phyloP scores from a whole-genome alignment of 2,113 vertebrate genomes.

The Chaenogobius annularis region DNA sequence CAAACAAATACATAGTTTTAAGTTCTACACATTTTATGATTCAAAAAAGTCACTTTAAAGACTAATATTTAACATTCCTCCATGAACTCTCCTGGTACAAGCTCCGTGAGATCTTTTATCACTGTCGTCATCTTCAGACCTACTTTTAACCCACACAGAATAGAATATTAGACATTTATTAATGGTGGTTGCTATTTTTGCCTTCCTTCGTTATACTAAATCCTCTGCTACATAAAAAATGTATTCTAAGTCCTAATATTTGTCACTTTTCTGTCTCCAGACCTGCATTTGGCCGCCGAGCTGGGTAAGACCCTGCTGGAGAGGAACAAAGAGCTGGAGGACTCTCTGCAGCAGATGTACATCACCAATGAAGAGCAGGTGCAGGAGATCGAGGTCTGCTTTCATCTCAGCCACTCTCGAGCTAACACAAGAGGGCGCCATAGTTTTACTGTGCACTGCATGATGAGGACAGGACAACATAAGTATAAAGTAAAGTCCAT shows the following conservation, averaged over 20 bases:
- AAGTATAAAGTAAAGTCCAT: too few relatives aligned
- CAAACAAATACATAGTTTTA: too few relatives aligned
- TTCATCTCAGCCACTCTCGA: too few relatives aligned
- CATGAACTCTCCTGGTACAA: neutral
- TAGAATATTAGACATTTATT: constrained; percentile 37
- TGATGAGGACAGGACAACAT: too few relatives aligned
- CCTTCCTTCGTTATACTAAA: neutral
- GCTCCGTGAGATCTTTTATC: constrained; percentile 16
- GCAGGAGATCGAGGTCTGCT: constrained; percentile 98
- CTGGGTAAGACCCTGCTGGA: constrained; percentile 96
- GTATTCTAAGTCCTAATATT: neutral
- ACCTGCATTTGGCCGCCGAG: constrained; percentile 91
- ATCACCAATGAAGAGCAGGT: constrained; percentile 95
- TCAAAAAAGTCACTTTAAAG: too few relatives aligned
- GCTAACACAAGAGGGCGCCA: too few relatives aligned
- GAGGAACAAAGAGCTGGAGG: constrained; percentile 96
- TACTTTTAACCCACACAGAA: constrained; percentile 41
- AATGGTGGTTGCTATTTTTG: constrained; percentile 21
- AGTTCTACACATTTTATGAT: too few relatives aligned
- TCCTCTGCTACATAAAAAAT: neutral
- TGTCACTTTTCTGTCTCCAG: constrained; percentile 52
- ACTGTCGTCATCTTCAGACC: constrained; percentile 11
- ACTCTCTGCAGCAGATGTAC: constrained; percentile 97
- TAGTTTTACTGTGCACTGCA: too few relatives aligned
- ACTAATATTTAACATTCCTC: neutral